Base-by-base conservation (phyloP, 2,888 invertebrate species). In the Phoenoteleia sp. region DNA sequence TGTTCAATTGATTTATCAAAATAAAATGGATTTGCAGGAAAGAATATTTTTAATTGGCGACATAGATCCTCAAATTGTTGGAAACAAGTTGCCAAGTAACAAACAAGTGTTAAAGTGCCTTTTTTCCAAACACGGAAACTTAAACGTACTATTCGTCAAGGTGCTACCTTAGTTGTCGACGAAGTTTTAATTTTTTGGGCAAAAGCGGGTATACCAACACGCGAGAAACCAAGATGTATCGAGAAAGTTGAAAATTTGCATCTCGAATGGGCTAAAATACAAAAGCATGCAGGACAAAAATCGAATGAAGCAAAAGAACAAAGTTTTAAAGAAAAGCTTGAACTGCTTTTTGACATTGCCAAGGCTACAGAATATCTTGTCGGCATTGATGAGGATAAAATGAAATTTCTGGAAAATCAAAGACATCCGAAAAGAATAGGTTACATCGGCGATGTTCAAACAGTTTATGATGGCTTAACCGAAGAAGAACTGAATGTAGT, bases 351-450 rank as follows among this genome's bases (percentile, higher is more conserved):
- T 54, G 60, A 77, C 29, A 69, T 69, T 17, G 58, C 58, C 15
- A 69, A 9, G 25, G 23, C 58, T 42, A n/a, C 77, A 49, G 29
- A 60, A 25, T 29, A 6, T 45, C 45, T 69, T 27, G 25, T 25
- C 19, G 52, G 33, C 33, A 60, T 69, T 45, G 60, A 9, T 52
- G 77, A 72, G 81, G 71, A 66, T 60, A 82, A 36, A 72, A 47
- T 74, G 45, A 62, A 9, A 19, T 80, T 72, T 21, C 45, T 80
- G 21, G 64, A 80, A 64, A 80, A 80, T 72, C 80, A 80, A 80
- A 64, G 64, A 47, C 27, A 80, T 27, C 80, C 80, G 25, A 58
- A 49, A 1, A 72, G 66, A 58, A 17, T 36, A 2, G 72, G 69
- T 36, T 69, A 45, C 21, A 77, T 77, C 25, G 77, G 49, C 23